Conservation (phyloP, 1,140 invertebrate genomes). For the Drosophila murphyi region DNA sequence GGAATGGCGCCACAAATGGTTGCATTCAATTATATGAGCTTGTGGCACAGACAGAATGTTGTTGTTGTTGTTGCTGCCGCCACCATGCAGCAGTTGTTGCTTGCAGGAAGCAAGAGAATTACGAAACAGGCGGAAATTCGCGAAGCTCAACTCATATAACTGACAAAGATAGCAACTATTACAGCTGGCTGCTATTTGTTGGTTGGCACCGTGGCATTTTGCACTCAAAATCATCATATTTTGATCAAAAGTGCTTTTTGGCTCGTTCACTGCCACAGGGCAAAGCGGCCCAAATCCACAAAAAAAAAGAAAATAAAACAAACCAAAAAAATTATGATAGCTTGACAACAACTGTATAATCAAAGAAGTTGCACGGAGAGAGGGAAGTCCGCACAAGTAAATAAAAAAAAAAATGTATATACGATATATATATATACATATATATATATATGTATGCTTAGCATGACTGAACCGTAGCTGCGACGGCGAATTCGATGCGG, state of each 20-base stretch:
- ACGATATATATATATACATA: background rate
- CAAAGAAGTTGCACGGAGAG: constrained; percentile 18
- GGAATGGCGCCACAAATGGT: constrained; percentile 31
- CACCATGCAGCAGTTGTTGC: background rate
- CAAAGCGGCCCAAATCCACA: constrained; percentile 14
- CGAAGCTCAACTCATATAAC: background rate
- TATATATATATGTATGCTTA: background rate
- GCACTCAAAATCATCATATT: constrained; percentile 37
- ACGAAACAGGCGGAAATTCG: constrained; percentile 45
- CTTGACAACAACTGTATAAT: constrained; percentile 41
- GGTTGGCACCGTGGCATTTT: constrained; percentile 38
- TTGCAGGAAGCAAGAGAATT: constrained; percentile 38
- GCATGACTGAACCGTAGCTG: background rate
- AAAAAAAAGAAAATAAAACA: background rate
- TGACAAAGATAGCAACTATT: constrained; percentile 26
- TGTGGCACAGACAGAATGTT: constrained; percentile 34
- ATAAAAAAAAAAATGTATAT: background rate
- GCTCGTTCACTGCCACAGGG: constrained; percentile 29
- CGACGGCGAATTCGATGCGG: constrained; percentile 40
- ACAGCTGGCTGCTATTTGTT: constrained; percentile 14
- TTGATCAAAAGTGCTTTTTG: constrained; percentile 44
- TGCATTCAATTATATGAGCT: constrained; percentile 25
- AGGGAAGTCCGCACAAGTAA: constrained; percentile 1
- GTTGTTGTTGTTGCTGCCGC: constrained; percentile 12
- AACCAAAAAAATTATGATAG: background rate